Evolutionary conservation across 2,113 vertebrate genomes (phyloP), one percentile per base, ranked within the genome.

Genomic region (Vombatus ursinus): DNA sequence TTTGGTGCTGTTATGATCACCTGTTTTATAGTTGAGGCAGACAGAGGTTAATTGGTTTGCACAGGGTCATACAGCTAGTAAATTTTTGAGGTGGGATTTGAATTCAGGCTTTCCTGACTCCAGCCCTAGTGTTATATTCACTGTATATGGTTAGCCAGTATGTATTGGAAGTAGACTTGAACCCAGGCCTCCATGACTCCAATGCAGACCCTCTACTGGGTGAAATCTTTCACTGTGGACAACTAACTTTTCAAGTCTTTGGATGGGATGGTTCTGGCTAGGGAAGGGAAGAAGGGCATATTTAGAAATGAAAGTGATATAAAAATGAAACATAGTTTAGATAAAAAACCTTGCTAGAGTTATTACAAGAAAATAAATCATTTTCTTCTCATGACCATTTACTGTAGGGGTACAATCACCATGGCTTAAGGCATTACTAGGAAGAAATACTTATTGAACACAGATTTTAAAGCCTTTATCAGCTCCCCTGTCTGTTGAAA

Each of bases 391-490:
- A 68, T 37, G 31, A 68, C 61, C 61, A 37, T n/a, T 68, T 68
- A 68, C 31, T 68, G 12, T 68, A 12, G 31, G 61, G 61, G 31
- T 68, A 68, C 31, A 68, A 16, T 68, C 31, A 37, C 31, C 12
- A 6, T 68, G 37, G 61, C 61, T 68, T 68, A 68, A 90, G 93
- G 19, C 50, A 51, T 91, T 96, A 92, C 50, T 95, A 54, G 93
- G 93, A 89, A 93, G 61, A 96, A 26, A 53, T 47, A 57, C 90
- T 61, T 91, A 92, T 84, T 89, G 90, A 84, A 97, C 91, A 95
- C 52, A 68, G 95, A 94, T 96, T 92, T 89, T 48, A 68, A 96
- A 95, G 48, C 77, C 94, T 61, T 96, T 97, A 97, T 50, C 6
- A 16, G 89, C 47, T 93, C 28, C 92, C n/a, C 52, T 96, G 91